phyloP scores from a whole-genome alignment of 2,797 vertebrate species.

The Cottoperca gobio region DNA sequence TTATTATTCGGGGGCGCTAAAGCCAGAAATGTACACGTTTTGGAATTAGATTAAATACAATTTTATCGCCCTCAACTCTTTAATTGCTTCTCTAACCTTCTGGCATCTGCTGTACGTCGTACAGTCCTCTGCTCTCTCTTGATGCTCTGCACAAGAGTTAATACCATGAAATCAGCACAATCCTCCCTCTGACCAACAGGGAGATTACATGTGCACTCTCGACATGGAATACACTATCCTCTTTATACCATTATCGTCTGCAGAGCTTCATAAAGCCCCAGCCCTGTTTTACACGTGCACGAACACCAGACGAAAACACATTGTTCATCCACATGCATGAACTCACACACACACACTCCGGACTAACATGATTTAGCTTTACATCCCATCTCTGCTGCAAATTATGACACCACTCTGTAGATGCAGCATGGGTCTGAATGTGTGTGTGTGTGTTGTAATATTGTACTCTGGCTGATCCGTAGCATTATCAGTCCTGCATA shows the following conservation, averaged over 20 bases:
- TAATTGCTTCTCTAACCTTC: background rate
- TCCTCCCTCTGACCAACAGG: conserved; percentile 25
- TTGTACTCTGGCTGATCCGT: conserved; percentile 7
- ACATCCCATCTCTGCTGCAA: conserved; percentile 21
- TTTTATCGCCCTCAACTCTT: too few species aligned
- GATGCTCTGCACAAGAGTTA: conserved; percentile 23
- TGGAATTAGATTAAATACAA: too few species aligned
- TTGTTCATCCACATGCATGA: conserved; percentile 4
- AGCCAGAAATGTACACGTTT: too few species aligned
- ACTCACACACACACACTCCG: background rate
- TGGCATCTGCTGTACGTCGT: background rate
- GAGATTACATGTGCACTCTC: conserved; percentile 44
- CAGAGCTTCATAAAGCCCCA: conserved; percentile 13
- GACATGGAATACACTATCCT: conserved; percentile 39
- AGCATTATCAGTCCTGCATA: too few species aligned
- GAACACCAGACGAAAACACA: background rate
- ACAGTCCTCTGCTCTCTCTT: background rate
- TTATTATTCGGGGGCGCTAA: too few species aligned
- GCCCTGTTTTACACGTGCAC: background rate
- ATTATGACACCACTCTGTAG: conserved; percentile 43
- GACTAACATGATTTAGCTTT: conserved; percentile 37
- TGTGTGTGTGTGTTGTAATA: background rate
- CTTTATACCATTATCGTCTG: conserved; percentile 37
- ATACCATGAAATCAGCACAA: conserved; percentile 42
- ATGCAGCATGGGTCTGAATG: background rate